Evolutionary conservation across 2,797 vertebrate genomes (phyloP), one percentile per base, ranked within the genome.

Genomic region (Chloroceryle amazona): DNA sequence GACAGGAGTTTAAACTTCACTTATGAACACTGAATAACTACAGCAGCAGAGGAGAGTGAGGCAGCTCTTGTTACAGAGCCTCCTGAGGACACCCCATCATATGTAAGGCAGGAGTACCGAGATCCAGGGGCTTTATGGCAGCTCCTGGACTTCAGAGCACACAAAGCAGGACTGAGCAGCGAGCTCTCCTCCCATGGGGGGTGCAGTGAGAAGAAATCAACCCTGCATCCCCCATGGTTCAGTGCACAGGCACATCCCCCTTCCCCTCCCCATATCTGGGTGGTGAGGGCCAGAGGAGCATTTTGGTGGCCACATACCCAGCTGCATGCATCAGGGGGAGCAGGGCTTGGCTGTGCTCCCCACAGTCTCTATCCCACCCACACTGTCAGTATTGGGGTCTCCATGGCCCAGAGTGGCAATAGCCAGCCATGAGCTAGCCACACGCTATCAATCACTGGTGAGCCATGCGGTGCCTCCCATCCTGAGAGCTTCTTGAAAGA

Each of bases 401-500:
- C 21, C 12, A 2, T 1, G 21, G 75, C 47, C 57, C 25, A 74
- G 3, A 11, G 31, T 3, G 2, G 58, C 13, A 0, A 13, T 41
- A 74, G 63, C 63, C 4, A 0, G 35, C 47, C 10, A 0, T 3
- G 7, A 47, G 73, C 67, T 35, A 29, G 5, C 47, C 1, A 3
- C 78, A 70, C 6, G 0, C 70, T 12, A 95, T 94, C 94, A 82
- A 85, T 94, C 95, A 93, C 57, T 0, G 1, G 15, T 80, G 33
- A 68, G 82, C 91, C 86, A 66, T 19, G 0, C 8, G 1, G 51
- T 11, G 81, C 92, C 95, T 97, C 92, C 82, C 86, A 54, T 67
- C 79, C 84, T 10, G 16, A 91, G 94, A 81, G 92, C 86, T 92
- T 63, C 94, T 94, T 95, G 91, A 97, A 83, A 96, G 96, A 96